Evolutionary conservation across 2,113 vertebrate genomes (phyloP), one percentile per base, ranked within the genome.

Genomic region (Pedionomus torquatus): DNA sequence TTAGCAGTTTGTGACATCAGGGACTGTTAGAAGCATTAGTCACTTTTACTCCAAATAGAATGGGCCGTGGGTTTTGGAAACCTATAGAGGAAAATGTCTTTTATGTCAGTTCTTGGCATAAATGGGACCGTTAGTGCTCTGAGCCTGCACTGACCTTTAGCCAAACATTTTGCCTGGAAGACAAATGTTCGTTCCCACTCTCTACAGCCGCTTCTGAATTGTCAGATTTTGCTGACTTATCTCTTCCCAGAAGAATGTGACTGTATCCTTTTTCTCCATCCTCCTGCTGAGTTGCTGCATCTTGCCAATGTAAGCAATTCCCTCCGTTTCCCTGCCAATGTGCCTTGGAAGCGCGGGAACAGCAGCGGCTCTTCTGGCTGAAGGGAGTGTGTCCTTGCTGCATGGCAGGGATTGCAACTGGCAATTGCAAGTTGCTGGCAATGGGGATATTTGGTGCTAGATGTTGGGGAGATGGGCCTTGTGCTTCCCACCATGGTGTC

Each of bases 1-100:
- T 97, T 97, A 97, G 97, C 95, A 97, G 79, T 97, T 96, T 94
- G 97, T 90, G 95, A 97, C 95, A 93, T 72, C 81, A 93, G 90
- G 81, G 78, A 60, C 93, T 90, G 79, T 48, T 95, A 46, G n/a
- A 93, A 63, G 77, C 87, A 66, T 97, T 96, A 88, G 90, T 97
- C 89, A 92, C 91, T 94, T 86, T 5, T 84, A 54, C 90, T 97
- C 96, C 93, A 92, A 95, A 96, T 94, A 97, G 95, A 92, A 94
- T 63, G 65, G 49, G 51, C 81, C 16, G 21, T 83, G 90, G 84
- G 72, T 96, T 97, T 96, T 95, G 66, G 93, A 95, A 96, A 94
- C 35, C 39, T 93, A 30, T 64, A 72, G 83, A 95, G 85, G 87
- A 94, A 97, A 96, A 91, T 43, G 83, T 60, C 80, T 96, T 97